Base-by-base conservation (phyloP, 1,140 invertebrate genomes). In the Mylabris phalerata region DNA sequence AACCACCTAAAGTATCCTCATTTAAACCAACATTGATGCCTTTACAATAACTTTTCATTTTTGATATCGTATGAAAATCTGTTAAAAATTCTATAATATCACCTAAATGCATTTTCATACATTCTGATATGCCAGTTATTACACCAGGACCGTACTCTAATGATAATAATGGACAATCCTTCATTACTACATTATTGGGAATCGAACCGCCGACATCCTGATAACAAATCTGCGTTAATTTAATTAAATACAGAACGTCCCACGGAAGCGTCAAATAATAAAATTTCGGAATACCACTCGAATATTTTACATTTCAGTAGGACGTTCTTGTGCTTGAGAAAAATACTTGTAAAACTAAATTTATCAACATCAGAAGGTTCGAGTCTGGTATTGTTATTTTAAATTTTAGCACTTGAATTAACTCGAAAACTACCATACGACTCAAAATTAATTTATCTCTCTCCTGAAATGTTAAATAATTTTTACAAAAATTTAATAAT, bases 11-110 rank as follows among this genome's bases (percentile, higher is more conserved):
- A 0, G 95, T 97, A 73, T 99, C 96, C 75, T 98, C 90, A 74
- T 95, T 94, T 52, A 98, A 76, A 25, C 89, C 90, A 60, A 85
- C 85, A 61, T 84, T 80, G 60, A 82, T 77, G 48, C 87, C 87
- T 75, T 90, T 92, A 68, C 83, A 85, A 65, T 89, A 91, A 67
- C 86, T 91, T 89, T 98, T 98, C 26, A 99, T 88, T 82, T 97
- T 98, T 54, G 88, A 93, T 44, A 98, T 82, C 0, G 95, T 93
- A 70, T 99, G 95, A 65, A 98, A 90, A 75, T 99, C 97, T 9
- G 91, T 86, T 59, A 99, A 81, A 72, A 99, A 97, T 50, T 99
- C 96, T 10, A 98, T 79, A 51, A 94, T 88, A 75, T 99, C 97
- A n/a, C 83, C 84, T 5, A 98, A 79, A 71, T 98, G 90, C 59